A percentile compares a stretch with the other conserved stretches of the same genome.
phyloP scores from a whole-genome alignment of 2,888 invertebrate species.

The Germaria angustata region DNA sequence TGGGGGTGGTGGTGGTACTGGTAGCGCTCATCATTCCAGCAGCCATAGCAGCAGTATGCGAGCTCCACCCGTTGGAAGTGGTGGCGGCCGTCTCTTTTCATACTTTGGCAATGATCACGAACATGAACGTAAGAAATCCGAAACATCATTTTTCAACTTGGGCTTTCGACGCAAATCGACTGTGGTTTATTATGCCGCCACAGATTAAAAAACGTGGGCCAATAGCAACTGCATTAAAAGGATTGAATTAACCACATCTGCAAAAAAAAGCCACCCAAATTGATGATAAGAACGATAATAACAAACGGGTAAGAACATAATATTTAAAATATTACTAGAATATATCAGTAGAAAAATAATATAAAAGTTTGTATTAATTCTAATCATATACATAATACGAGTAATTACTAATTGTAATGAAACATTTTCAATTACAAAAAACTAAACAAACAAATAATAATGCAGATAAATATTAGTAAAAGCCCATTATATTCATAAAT shows the following conservation, averaged over 20 bases:
- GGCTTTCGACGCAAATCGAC: conserved; percentile 79
- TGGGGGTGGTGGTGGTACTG: conserved; percentile 25
- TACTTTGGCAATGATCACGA: conserved; percentile 79
- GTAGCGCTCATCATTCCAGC: conserved; percentile 68
- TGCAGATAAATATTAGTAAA: no score
- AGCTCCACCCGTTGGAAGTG: conserved; percentile 72
- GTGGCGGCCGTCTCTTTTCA: conserved; percentile 77
- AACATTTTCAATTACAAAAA: not conserved
- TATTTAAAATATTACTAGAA: conserved; percentile 26
- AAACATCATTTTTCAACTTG: conserved; percentile 80
- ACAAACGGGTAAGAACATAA: conserved; percentile 1
- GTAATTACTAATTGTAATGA: no score
- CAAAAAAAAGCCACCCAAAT: not conserved
- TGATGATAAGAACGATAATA: not conserved
- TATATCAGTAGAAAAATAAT: not conserved
- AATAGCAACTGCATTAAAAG: not conserved
- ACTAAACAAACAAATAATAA: no score
- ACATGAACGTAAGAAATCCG: conserved; percentile 78
- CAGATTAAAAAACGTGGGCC: conserved; percentile 71
- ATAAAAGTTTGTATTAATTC: no score
- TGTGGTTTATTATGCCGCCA: conserved; percentile 78
- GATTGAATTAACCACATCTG: not conserved
- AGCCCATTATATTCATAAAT: conserved; percentile 3
- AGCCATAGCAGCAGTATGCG: conserved; percentile 71
- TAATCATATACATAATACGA: no score